Evolutionary conservation across 2,113 vertebrate species (phyloP).

Genomic region (Labrus mixtus): DNA sequence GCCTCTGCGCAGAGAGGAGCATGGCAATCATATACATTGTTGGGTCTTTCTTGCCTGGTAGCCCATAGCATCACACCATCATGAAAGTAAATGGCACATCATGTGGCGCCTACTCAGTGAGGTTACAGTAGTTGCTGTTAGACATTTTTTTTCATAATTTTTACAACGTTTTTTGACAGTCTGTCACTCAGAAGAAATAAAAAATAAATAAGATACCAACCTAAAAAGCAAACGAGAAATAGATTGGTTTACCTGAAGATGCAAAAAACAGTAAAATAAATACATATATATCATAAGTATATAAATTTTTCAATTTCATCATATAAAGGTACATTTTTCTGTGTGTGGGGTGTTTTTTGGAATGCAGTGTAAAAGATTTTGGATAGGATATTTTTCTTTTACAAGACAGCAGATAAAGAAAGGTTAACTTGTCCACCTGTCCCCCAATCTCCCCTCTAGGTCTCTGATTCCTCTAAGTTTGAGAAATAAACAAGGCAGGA

Average conservation of each 20-base stretch:
- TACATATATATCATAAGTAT: conserved; percentile 69
- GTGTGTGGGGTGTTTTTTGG: conserved; percentile 54
- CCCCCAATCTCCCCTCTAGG: conserved; percentile 65
- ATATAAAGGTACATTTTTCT: conserved; percentile 72
- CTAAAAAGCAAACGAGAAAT: conserved; percentile 41
- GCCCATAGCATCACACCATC: conserved; percentile 34
- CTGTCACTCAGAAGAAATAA: conserved; percentile 62
- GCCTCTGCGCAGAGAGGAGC: conserved; percentile 53
- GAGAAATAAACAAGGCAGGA: conserved; percentile 36
- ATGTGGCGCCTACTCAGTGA: conserved; percentile 65
- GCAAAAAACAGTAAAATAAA: conserved; percentile 75
- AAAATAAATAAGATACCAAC: conserved; percentile 29
- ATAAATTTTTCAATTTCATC: conserved; percentile 64
- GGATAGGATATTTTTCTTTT: conserved; percentile 36
- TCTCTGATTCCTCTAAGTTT: conserved; percentile 56
- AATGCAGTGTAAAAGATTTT: conserved; percentile 69
- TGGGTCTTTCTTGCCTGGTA: conserved; percentile 52
- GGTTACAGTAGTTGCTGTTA: conserved; percentile 77
- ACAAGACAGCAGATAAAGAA: conserved; percentile 67
- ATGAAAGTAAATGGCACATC: conserved; percentile 41
- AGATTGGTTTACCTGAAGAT: conserved; percentile 61
- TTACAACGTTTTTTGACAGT: conserved; percentile 64
- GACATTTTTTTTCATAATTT: conserved; percentile 52
- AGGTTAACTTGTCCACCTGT: conserved; percentile 82
- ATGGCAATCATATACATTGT: conserved; percentile 60